Conservation (phyloP, 2,797 vertebrate species). For the Emydoidea blandingii region DNA sequence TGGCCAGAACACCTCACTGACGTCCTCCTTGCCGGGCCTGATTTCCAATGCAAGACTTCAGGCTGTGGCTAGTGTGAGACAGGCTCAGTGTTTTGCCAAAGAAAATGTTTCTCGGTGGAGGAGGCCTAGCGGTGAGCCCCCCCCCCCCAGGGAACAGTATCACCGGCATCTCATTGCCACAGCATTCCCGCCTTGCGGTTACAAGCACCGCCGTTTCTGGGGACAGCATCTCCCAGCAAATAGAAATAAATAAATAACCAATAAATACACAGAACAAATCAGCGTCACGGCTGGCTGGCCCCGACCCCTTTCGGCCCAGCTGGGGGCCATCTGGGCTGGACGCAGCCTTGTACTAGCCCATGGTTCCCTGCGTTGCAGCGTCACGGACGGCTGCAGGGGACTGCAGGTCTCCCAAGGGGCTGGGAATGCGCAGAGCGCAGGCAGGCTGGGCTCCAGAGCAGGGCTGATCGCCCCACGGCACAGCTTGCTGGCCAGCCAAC, state of each 20-base stretch:
- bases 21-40: too few relatives aligned
- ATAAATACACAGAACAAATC: neutral
- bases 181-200: neutral
- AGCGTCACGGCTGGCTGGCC: neutral
- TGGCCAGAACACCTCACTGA: too few relatives aligned
- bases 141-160: neutral
- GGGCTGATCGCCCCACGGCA: neutral
- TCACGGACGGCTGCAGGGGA: too few relatives aligned
- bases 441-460: too few relatives aligned
- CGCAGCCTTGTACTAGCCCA: neutral
- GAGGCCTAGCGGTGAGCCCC: neutral
- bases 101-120: neutral
- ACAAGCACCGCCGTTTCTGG: too few relatives aligned
- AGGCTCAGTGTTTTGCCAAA: neutral
- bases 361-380: neutral
- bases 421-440: neutral
- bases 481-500: neutral
- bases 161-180: neutral
- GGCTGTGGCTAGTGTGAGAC: too few relatives aligned
- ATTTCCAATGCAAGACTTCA: too few relatives aligned
- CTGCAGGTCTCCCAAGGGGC: neutral
- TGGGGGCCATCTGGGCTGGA: neutral
- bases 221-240: neutral
- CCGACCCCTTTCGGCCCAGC: neutral
- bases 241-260: neutral